Conservation (phyloP, 2,888 invertebrate species). For the Mantis religiosa region DNA sequence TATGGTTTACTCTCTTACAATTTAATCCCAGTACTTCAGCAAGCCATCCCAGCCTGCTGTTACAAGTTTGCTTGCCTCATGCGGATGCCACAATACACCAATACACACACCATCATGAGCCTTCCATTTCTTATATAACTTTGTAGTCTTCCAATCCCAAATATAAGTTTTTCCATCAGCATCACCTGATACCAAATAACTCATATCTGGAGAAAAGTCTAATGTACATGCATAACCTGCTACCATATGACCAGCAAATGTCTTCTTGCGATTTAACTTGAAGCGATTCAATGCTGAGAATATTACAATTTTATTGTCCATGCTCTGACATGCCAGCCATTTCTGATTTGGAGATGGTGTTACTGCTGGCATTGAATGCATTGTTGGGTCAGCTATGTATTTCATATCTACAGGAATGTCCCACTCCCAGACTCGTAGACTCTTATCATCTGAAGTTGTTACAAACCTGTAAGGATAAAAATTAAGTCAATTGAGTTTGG, state of each 20-base stretch:
- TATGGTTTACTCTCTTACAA: too few relatives aligned
- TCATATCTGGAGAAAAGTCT: slow-evolving; percentile 99
- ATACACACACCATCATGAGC: slow-evolving; percentile 98
- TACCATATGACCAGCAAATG: slow-evolving; percentile 98
- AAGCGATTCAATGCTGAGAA: slow-evolving; percentile 96
- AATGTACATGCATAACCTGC: slow-evolving; percentile 97
- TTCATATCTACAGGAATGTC: slow-evolving; percentile 99
- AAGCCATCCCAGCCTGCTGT: slow-evolving; percentile 99
- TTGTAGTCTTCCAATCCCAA: slow-evolving; percentile 99
- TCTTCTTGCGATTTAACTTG: slow-evolving; percentile 96
- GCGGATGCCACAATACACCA: slow-evolving; percentile 94
- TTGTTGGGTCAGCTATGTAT: slow-evolving; percentile 97
- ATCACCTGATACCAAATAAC: slow-evolving; percentile 95
- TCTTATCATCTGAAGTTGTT: slow-evolving; percentile 98
- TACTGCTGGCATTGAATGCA: slow-evolving; percentile 99
- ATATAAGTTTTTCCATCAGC: slow-evolving; percentile 98
- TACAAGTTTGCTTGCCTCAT: slow-evolving; percentile 95
- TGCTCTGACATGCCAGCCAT: slow-evolving; percentile 98
- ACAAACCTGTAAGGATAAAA: slow-evolving; percentile 65
- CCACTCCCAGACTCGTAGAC: slow-evolving; percentile 99
- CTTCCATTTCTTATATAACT: slow-evolving; percentile 97
- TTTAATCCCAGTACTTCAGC: slow-evolving; percentile 97
- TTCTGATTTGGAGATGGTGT: slow-evolving; percentile 94
- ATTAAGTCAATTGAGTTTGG: background rate
- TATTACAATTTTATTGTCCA: slow-evolving; percentile 98